Base-by-base conservation (phyloP, 2,888 invertebrate genomes). In the Apamea sordens region DNA sequence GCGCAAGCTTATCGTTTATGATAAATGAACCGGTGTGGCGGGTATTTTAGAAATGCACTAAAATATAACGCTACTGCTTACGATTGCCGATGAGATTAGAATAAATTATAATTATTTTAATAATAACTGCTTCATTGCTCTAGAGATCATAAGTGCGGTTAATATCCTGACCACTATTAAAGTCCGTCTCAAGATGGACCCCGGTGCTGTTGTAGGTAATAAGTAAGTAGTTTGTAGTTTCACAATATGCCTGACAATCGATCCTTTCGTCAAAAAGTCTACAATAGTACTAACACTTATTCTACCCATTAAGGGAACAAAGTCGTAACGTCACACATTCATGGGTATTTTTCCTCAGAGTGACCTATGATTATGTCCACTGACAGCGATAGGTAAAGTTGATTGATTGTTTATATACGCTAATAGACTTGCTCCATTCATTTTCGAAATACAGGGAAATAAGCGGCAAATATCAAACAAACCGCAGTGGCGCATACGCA, bases 401-500 rank as follows among this genome's bases (percentile, higher is more conserved):
- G 53, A 77, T 53, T 11, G 50, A 82, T 78, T 69, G 59, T 67
- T 28, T 71, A 50, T 50, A 73, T 21, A 44, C 1, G 5, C 4
- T 61, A n/a, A 65, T 76, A 69, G n/a, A 36, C 36, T 44, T 28
- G 10, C 67, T 71, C 56, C 36, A 53, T 67, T 84, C 24, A 63
- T 84, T 68, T 79, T 77, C 13, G 41, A 68, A 77, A 79, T 78
- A 79, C 76, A 73, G 50, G 70, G 65, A 85, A 85, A 85, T 74
- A 76, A 76, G 65, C 75, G 67, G 71, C 63, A 21, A 59, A n/a
- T 64, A 47, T 64, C 71, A 85, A 85, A 78, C 72, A 75, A 85
- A 90, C 89, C 86, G 73, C 88, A 88, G 76, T 67, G 77, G 77
- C 77, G 75, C 88, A 87, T 84, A 82, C 81, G 65, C 64, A 83